Evolutionary conservation across 2,888 invertebrate genomes (phyloP).

Genomic region (Xestia ashworthii): DNA sequence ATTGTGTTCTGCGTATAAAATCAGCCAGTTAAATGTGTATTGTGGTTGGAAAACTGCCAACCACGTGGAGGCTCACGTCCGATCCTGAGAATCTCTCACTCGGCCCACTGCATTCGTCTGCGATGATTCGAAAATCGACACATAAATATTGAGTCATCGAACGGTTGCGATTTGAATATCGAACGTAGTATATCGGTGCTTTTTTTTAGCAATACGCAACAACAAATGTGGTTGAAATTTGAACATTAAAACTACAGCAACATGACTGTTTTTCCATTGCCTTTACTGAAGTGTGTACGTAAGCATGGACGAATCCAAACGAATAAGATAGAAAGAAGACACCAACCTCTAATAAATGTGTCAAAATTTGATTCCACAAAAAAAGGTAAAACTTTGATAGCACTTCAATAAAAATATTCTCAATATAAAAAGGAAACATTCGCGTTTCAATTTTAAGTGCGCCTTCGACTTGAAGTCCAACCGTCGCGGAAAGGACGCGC

Average conservation of each 20-base stretch:
- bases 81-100: slow-evolving; percentile 84
- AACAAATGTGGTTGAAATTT: not conserved
- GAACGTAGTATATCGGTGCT: slow-evolving; percentile 28
- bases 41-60: slow-evolving; percentile 85
- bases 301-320: not conserved
- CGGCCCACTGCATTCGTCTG: slow-evolving; percentile 73
- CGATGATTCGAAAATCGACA: slow-evolving; percentile 82
- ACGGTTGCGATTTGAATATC: slow-evolving; percentile 61
- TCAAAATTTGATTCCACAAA: slow-evolving; percentile 22
- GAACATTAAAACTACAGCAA: too few relatives aligned
- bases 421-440: slow-evolving; percentile 59
- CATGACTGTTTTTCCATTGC: too few relatives aligned
- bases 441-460: slow-evolving; percentile 64
- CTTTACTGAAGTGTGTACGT: not conserved
- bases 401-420: slow-evolving; percentile 47
- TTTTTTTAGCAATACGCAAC: not conserved
- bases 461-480: slow-evolving; percentile 65
- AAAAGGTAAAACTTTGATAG: slow-evolving; percentile 23
- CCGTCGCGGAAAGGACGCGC: slow-evolving; percentile 66
- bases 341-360: slow-evolving; percentile 7
- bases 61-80: slow-evolving; percentile 79
- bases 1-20: slow-evolving; percentile 87
- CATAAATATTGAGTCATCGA: slow-evolving; percentile 80
- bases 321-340: not conserved
- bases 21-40: slow-evolving; percentile 84